Evolutionary conservation across 2,113 vertebrate genomes (phyloP), one percentile per base, ranked within the genome.

Genomic region (Silurus meridionalis): DNA sequence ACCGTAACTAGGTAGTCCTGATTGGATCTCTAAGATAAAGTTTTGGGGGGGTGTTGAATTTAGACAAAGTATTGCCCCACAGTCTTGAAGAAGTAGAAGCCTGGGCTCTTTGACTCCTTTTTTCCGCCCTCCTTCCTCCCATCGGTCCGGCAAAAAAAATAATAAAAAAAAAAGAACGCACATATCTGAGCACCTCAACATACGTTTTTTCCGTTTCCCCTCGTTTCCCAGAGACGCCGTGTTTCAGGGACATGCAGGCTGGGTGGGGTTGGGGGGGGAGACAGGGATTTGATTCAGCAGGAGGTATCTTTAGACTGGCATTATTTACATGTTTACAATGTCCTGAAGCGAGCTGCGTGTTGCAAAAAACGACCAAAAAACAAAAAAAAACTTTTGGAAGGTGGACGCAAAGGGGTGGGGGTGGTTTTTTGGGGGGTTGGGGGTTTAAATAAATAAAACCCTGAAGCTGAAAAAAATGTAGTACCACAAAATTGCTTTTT

Each of bases 251-350:
- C 83, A 85, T 80, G 74, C 86, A 74, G 80, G 83, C 46, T 37
- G 37, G 37, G 37, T 37, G 37, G 37, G 37, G 1, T 37, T 37
- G 2, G 37, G 37, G 77, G 82, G 69, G 69, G 63, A n/a, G 48
- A 37, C 17, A 66, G 77, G 82, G 69, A 55, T 55, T 2, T 50
- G 50, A 57, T 55, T 79, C 60, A 78, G 75, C 64, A 83, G 53
- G 87, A 88, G 87, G 87, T 86, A 88, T 88, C 87, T 88, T 80
- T 67, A 85, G 80, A 86, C 87, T 81, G 80, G 83, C 71, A 58
- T 80, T 88, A 88, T 88, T 88, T 88, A 86, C 84, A 88, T 80
- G 84, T 88, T 84, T 87, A 87, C 86, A 88, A 85, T 63, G 81
- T 86, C 87, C 86, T 84, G 86, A 85, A 50, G 67, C 48, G 14